Percentiles rank a stretch among this genome's conserved stretches.
phyloP scores from a whole-genome alignment of 2,113 vertebrate genomes.

The Camelus dromedarius region DNA sequence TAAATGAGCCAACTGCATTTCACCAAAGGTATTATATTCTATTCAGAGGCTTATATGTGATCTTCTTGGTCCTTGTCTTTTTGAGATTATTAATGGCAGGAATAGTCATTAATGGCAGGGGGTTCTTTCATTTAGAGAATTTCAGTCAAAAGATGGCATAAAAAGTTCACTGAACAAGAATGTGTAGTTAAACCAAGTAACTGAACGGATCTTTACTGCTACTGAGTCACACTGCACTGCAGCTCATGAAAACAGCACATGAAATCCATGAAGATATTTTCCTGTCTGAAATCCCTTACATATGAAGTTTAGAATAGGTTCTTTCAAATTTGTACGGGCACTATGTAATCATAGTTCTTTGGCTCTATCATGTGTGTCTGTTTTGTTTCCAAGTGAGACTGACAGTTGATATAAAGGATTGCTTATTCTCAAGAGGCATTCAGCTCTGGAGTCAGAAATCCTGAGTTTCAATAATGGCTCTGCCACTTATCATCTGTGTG shows the following conservation, averaged over 20 bases:
- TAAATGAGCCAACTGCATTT: slow-evolving; percentile 39
- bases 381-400: slow-evolving; percentile 22
- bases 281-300: background rate
- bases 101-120: background rate
- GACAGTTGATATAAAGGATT: background rate
- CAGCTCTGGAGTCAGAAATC: background rate
- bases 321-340: background rate
- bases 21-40: slow-evolving; percentile 31
- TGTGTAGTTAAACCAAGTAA: background rate
- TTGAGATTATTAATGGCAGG: slow-evolving; percentile 12
- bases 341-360: background rate
- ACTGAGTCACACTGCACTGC: background rate
- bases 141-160: slow-evolving; percentile 5
- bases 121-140: background rate
- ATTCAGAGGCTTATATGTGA: slow-evolving; percentile 2
- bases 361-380: background rate
- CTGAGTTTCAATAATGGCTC: background rate
- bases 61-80: slow-evolving; percentile 44
- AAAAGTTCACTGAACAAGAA: background rate
- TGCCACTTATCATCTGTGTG: background rate
- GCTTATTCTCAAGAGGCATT: background rate
- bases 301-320: background rate
- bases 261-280: background rate
- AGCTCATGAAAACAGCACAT: background rate
- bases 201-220: background rate